Percentiles rank a stretch among this genome's conserved stretches.
These are phyloP conservation scores for Ceratitis capitata DNA, from an alignment of 1,140 invertebrate genomes.

Conservation along the genomic window DNA sequence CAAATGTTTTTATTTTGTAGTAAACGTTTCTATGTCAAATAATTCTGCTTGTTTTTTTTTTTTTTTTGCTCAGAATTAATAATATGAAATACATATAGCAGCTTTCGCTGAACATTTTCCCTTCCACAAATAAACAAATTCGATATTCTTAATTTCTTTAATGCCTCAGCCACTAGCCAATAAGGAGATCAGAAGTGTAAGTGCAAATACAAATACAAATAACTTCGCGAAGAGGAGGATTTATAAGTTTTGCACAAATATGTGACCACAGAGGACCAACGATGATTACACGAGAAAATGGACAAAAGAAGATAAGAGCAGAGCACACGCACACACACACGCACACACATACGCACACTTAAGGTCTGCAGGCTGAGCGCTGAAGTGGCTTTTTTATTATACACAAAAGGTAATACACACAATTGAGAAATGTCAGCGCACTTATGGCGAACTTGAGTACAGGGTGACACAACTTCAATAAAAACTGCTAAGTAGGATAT, in stretches of 20 bases:
- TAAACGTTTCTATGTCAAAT: too few relatives aligned
- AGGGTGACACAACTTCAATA: neutral
- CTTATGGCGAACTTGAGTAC: conserved; percentile 1
- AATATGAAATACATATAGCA: too few relatives aligned
- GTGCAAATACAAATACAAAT: neutral
- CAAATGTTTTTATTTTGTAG: too few relatives aligned
- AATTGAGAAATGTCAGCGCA: neutral
- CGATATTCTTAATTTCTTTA: neutral
- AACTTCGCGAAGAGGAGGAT: neutral
- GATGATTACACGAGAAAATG: neutral
- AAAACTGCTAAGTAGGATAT: neutral
- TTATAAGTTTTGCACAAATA: neutral
- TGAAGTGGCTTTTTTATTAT: neutral
- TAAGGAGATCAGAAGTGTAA: neutral
- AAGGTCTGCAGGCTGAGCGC: too few relatives aligned
- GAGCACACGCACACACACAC: neutral
- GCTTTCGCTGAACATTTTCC: too few relatives aligned
- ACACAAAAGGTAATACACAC: neutral
- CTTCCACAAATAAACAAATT: neutral
- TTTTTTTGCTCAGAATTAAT: too few relatives aligned
- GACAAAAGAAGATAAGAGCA: conserved; percentile 13
- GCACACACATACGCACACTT: neutral
- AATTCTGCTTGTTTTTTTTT: too few relatives aligned
- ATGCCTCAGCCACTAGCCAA: neutral
- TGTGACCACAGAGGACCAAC: neutral